Percentiles rank a stretch among this genome's conserved stretches.
phyloP scores from a whole-genome alignment of 2,113 vertebrate genomes.

The Pterocles orientalis region DNA sequence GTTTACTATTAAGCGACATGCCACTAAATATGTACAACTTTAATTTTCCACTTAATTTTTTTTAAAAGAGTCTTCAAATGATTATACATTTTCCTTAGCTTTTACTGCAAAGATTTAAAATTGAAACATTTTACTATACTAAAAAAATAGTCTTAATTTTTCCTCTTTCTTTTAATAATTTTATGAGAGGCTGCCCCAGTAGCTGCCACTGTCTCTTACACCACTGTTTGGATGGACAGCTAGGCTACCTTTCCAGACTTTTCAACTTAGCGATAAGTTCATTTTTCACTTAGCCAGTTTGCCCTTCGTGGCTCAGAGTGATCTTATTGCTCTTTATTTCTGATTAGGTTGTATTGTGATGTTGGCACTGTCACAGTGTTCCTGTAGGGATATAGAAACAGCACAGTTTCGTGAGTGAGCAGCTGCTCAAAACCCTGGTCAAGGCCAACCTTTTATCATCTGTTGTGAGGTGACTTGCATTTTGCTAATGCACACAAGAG shows the following conservation, averaged over 20 bases:
- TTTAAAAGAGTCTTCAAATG: background rate
- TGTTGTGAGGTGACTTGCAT: background rate
- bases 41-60: background rate
- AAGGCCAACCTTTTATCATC: rapidly evolving
- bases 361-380: background rate
- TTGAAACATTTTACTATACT: background rate
- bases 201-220: background rate
- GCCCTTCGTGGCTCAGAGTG: no score
- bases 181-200: background rate
- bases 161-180: background rate
- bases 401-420: background rate
- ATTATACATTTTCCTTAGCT: rapidly evolving
- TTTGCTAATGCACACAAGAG: no score
- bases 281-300: background rate
- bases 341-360: background rate
- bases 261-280: background rate
- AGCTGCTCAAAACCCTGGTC: background rate
- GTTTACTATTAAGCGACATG: background rate
- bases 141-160: background rate
- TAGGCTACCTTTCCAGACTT: background rate
- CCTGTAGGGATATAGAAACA: background rate
- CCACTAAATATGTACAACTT: background rate
- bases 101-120: background rate
- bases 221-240: background rate
- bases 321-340: rapidly evolving